phyloP scores from a whole-genome alignment of 2,888 invertebrate genomes.

The Craniophora ligustri region DNA sequence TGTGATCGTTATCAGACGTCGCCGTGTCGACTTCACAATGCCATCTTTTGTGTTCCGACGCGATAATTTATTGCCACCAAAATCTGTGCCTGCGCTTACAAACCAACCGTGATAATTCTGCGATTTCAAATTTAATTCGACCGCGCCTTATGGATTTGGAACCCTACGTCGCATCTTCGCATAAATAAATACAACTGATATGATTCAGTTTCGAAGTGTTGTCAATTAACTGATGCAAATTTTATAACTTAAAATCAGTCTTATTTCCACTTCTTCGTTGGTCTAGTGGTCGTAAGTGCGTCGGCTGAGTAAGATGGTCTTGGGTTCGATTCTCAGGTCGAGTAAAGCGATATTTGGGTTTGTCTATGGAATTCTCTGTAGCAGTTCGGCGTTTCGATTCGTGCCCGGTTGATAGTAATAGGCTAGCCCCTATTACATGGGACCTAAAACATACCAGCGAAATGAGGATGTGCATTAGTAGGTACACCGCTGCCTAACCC shows the following conservation, averaged over 20 bases:
- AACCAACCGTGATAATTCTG: conserved; percentile 74
- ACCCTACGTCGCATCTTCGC: conserved; percentile 35
- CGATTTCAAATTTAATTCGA: conserved; percentile 72
- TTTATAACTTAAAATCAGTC: background rate
- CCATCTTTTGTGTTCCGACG: conserved; percentile 86
- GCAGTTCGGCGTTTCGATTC: too few relatives aligned
- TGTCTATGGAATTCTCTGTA: too few relatives aligned
- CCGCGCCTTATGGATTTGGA: conserved; percentile 59
- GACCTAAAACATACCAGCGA: too few relatives aligned
- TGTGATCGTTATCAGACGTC: conserved; percentile 82
- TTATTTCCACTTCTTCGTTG: too few relatives aligned
- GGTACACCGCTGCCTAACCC: too few relatives aligned
- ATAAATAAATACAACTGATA: conserved; percentile 22
- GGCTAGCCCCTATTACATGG: too few relatives aligned
- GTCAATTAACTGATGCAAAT: background rate
- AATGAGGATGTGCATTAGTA: too few relatives aligned
- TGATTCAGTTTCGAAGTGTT: conserved; percentile 12
- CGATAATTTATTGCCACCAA: conserved; percentile 85
- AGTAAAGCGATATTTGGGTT: too few relatives aligned
- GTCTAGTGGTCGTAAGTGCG: too few relatives aligned
- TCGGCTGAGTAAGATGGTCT: too few relatives aligned
- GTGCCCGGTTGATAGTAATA: too few relatives aligned
- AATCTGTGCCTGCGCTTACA: conserved; percentile 76
- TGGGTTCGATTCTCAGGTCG: too few relatives aligned
- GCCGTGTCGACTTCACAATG: conserved; percentile 83